Conservation (phyloP, 2,797 vertebrate genomes). For the Rhabdomys pumilio region DNA sequence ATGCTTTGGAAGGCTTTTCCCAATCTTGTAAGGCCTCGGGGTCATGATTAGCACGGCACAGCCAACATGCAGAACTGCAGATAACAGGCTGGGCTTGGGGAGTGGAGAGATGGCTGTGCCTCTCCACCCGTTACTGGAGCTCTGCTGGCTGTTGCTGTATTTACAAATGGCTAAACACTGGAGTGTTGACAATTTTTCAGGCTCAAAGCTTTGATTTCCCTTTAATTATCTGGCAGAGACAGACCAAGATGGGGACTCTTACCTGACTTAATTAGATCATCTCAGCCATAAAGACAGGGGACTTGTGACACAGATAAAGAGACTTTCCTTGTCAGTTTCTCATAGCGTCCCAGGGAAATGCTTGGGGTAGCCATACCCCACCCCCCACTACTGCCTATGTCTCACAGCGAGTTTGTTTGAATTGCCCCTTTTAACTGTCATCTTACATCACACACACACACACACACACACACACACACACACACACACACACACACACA, state of each 20-base stretch:
- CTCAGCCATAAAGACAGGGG: conserved; percentile 51
- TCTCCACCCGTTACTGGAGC: not conserved
- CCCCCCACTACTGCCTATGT: not conserved
- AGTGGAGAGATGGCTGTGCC: not conserved
- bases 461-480: too few relatives aligned
- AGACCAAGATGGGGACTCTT: conserved; percentile 40
- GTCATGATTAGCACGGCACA: conserved; percentile 66
- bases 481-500: too few relatives aligned
- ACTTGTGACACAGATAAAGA: conserved; percentile 57
- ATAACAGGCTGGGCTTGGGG: conserved; percentile 20
- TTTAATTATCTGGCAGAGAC: conserved; percentile 74
- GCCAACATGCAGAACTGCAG: conserved; percentile 44
- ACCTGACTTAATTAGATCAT: conserved; percentile 76
- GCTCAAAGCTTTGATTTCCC: conserved; percentile 76
- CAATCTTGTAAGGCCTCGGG: conserved; percentile 76
- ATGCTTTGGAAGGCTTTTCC: conserved; percentile 78
- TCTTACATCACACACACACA: not conserved
- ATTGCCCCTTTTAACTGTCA: conserved; percentile 18
- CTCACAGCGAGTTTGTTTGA: not conserved
- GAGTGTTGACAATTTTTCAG: conserved; percentile 59
- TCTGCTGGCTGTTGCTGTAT: conserved; percentile 58
- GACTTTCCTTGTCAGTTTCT: conserved; percentile 64
- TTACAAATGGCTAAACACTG: conserved; percentile 68
- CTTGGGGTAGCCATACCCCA: not conserved
- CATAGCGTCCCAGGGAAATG: conserved; percentile 27